A percentile compares a stretch with the other conserved stretches of the same genome.
Evolutionary conservation across 2,888 invertebrate species (phyloP).

Genomic region (Cryptus armator): DNA sequence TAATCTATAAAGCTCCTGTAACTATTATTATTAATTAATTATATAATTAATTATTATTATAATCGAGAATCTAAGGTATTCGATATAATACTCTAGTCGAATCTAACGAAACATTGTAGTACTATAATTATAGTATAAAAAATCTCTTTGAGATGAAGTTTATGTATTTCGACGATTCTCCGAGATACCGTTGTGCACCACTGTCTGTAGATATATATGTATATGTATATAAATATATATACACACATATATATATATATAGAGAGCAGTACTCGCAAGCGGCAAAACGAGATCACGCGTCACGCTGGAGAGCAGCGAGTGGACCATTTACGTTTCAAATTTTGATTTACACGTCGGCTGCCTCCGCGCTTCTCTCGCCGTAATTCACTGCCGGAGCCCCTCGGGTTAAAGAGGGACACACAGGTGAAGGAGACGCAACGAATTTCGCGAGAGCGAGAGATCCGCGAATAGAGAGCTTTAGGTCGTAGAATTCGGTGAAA

Average conservation of each 20-base stretch:
- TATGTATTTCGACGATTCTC: not conserved
- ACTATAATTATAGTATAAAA: slow-evolving; percentile 10
- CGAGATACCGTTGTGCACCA: slow-evolving; percentile 5
- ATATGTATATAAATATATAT: not conserved
- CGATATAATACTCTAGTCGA: slow-evolving; percentile 69
- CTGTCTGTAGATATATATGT: not conserved
- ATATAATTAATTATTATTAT: slow-evolving; percentile 45
- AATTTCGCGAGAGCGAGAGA: slow-evolving; percentile 15
- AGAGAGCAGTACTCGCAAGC: slow-evolving; percentile 45
- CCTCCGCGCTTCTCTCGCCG: slow-evolving; percentile 66
- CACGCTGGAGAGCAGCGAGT: slow-evolving; percentile 42
- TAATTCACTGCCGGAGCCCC: slow-evolving; percentile 64
- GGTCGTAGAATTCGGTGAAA: slow-evolving; percentile 36
- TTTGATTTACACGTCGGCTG: slow-evolving; percentile 74
- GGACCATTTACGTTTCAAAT: slow-evolving; percentile 70
- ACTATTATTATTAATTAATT: slow-evolving; percentile 31
- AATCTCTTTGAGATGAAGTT: slow-evolving; percentile 19
- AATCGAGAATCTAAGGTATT: slow-evolving; percentile 67
- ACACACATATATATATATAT: not conserved
- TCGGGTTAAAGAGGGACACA: slow-evolving; percentile 59
- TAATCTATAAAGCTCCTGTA: slow-evolving; percentile 43
- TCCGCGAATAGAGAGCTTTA: slow-evolving; percentile 55
- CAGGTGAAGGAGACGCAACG: slow-evolving; percentile 30
- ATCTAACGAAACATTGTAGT: slow-evolving; percentile 65
- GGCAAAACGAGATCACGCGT: slow-evolving; percentile 63